Percentiles rank a stretch among this genome's conserved stretches.
Conservation (phyloP, 2,888 invertebrate genomes). For the Mechanitis mazaeus region DNA sequence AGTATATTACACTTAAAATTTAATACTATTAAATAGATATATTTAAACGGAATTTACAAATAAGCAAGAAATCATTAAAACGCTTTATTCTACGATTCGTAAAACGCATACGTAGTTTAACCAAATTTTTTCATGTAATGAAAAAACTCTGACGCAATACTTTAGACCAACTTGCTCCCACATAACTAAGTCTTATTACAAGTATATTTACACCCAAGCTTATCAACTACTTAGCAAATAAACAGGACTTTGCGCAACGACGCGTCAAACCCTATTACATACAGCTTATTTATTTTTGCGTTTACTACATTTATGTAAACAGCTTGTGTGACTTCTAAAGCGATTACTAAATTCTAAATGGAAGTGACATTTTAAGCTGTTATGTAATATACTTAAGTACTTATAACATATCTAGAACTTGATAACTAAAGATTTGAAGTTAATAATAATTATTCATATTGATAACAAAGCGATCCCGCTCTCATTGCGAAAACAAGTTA, state of each 20-base stretch:
- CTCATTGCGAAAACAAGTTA: conserved; percentile 12
- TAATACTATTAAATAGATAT: not conserved
- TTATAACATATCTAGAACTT: too few relatives aligned
- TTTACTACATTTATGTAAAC: conserved; percentile 12
- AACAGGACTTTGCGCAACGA: conserved; percentile 16
- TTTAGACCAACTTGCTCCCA: conserved; percentile 5
- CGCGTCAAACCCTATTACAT: conserved; percentile 15
- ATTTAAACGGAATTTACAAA: too few relatives aligned
- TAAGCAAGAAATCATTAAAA: not conserved
- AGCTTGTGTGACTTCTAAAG: not conserved
- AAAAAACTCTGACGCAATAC: conserved; percentile 8
- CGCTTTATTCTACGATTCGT: not conserved
- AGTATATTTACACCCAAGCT: conserved; percentile 19
- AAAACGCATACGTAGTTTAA: not conserved
- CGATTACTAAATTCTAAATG: too few relatives aligned
- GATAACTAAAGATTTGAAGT: too few relatives aligned
- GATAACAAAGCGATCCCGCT: not conserved
- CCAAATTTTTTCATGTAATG: not conserved
- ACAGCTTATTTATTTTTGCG: conserved; percentile 11
- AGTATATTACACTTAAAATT: not conserved
- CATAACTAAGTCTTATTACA: conserved; percentile 20
- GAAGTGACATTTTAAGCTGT: too few relatives aligned
- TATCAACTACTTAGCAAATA: conserved; percentile 22
- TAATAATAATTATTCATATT: not conserved
- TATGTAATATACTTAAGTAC: too few relatives aligned